Evolutionary conservation across 2,113 vertebrate species (phyloP).

Genomic region (Lepisosteus oculatus): DNA sequence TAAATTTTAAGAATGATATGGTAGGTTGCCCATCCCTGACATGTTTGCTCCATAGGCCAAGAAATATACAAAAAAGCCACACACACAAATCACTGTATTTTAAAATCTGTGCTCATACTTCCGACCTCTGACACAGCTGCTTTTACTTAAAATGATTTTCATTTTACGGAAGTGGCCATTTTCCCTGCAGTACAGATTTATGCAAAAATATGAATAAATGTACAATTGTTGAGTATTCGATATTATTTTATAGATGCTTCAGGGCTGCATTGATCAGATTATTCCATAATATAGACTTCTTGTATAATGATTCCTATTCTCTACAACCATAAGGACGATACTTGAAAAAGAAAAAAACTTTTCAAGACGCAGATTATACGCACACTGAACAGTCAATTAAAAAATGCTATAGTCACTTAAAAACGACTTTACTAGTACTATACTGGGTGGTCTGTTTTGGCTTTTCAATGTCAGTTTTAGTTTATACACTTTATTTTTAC

Average conservation of each 20-base stretch:
- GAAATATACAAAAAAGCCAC: conserved; percentile 6
- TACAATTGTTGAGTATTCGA: not conserved
- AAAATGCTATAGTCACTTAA: too few species aligned
- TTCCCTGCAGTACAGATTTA: not conserved
- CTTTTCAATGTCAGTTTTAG: too few species aligned
- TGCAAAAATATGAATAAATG: not conserved
- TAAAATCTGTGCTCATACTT: not conserved
- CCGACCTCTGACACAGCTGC: not conserved
- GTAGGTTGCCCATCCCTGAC: not conserved
- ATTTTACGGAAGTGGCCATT: not conserved
- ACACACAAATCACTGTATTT: not conserved
- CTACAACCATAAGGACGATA: too few species aligned
- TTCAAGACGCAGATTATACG: too few species aligned
- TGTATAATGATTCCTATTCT: too few species aligned
- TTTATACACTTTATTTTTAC: too few species aligned
- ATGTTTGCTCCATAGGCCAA: not conserved
- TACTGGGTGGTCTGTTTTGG: too few species aligned
- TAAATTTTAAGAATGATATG: not conserved
- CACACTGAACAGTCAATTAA: too few species aligned
- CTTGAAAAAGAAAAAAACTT: too few species aligned
- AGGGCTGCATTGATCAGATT: too few species aligned
- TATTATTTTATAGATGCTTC: not conserved
- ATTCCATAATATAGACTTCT: too few species aligned
- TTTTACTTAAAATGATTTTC: not conserved
- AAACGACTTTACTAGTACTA: too few species aligned